These are phyloP conservation scores for Ceyx melanurus DNA, from an alignment of 2,113 vertebrate species.

Conservation along the genomic window DNA sequence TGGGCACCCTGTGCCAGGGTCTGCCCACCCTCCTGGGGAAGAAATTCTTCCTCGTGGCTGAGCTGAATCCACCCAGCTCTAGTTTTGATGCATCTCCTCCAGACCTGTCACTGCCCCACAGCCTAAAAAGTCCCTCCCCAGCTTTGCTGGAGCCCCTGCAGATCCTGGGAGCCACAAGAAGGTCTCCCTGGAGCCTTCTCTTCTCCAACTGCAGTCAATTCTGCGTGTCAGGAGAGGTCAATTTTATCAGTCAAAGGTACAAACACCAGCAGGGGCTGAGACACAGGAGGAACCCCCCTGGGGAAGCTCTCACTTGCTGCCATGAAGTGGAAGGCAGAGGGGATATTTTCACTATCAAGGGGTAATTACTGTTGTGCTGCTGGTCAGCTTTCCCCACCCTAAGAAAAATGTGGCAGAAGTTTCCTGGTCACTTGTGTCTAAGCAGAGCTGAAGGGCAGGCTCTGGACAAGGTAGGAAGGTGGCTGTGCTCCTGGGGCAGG, in stretches of 20 bases:
- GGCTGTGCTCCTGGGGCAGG: accelerated
- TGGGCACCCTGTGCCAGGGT: too few relatives aligned
- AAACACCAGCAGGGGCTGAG: accelerated
- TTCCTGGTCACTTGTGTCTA: accelerated
- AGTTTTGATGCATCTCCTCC: too few relatives aligned
- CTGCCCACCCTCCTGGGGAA: too few relatives aligned
- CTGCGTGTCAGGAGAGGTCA: background rate
- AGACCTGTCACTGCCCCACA: too few relatives aligned
- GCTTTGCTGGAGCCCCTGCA: too few relatives aligned
- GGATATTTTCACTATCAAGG: background rate
- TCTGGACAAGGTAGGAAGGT: background rate
- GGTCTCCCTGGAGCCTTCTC: too few relatives aligned
- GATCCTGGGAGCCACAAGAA: too few relatives aligned
- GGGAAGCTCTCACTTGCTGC: background rate
- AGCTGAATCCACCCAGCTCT: too few relatives aligned
- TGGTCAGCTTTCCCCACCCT: background rate
- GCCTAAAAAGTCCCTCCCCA: too few relatives aligned
- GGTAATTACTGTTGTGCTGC: too few relatives aligned
- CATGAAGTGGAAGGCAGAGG: background rate
- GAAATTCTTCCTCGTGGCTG: too few relatives aligned
- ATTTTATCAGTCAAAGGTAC: background rate
- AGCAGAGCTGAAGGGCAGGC: background rate
- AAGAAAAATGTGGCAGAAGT: accelerated
- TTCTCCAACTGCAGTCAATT: background rate
- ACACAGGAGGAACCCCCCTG: background rate